Percentiles rank a stretch among this genome's conserved stretches.
Evolutionary conservation across 1,140 invertebrate species (phyloP).

Genomic region (Rhopalosiphum padi): DNA sequence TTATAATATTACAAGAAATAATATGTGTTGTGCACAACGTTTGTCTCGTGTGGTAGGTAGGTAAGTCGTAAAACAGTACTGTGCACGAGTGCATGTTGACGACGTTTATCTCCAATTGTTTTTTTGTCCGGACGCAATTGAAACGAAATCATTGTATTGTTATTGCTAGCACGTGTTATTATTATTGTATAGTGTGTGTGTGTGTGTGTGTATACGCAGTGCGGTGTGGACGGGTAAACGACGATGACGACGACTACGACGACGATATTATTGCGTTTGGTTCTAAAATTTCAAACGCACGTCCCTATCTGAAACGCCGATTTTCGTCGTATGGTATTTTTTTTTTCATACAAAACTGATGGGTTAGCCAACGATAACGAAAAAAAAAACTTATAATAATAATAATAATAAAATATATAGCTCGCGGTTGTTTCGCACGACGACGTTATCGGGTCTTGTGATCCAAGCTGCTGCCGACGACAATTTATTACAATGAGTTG

Average conservation of each 20-base stretch:
- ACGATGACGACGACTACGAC: not conserved
- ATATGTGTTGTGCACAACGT: not conserved
- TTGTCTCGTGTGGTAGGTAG: not conserved
- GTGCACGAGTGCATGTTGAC: not conserved
- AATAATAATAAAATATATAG: not conserved
- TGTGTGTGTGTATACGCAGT: not conserved
- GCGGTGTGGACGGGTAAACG: not conserved
- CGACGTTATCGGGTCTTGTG: not conserved
- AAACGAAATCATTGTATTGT: slow-evolving; percentile 8
- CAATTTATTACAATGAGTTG: slow-evolving; percentile 10
- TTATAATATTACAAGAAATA: not conserved
- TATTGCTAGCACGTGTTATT: not conserved
- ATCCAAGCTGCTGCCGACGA: not conserved
- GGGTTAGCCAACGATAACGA: not conserved
- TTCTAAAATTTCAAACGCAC: not conserved
- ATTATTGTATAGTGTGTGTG: not conserved
- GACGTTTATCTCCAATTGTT: slow-evolving; percentile 13
- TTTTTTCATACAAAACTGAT: not conserved
- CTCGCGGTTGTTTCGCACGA: slow-evolving; percentile 31
- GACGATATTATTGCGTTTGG: not conserved
- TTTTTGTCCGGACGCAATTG: not conserved
- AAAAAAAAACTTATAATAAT: not conserved
- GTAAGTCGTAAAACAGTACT: not conserved
- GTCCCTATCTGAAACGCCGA: not conserved
- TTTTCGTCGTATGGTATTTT: not conserved